Base-by-base conservation (phyloP, 2,797 vertebrate genomes). In the Loris lydekkerianus region DNA sequence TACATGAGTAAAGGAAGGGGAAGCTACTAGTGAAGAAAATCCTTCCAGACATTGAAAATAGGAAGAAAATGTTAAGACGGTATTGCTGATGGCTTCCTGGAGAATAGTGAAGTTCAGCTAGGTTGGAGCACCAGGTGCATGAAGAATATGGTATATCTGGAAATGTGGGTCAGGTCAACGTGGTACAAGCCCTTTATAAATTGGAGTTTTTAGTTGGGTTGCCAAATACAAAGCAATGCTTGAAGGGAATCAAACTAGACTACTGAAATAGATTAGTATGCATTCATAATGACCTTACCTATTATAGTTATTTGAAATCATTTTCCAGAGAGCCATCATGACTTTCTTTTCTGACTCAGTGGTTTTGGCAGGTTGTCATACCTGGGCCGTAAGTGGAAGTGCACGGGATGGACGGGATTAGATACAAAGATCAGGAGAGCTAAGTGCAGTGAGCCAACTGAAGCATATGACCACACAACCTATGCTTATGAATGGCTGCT, bases 1-100 rank as follows among this genome's bases (percentile, higher is more conserved):
- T 10, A 67, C 53, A 43, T 49, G 37, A 14, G 5, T 86, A 69
- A 94, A 94, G 73, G 18, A 85, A 92, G 53, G 60, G 83, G 65
- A 91, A 89, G 67, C 56, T 77, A 14, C 70, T 87, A n/a, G 13
- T 94, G 46, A 88, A 92, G 87, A 97, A 96, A 60, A 17, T 17
- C 10, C 58, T 76, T 78, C 31, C 29, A 34, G 23, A 83, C 49
- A 46, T 17, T 89, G 34, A 46, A 92, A 93, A 89, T 67, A 31
- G 73, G 65, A 95, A 88, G 89, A 86, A 92, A 89, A 53, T 53
- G 46, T 29, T 89, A 63, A 27, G 80, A 31, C 6, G 56, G 21
- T 82, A 40, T 76, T 92, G 58, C 63, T 53, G 34, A 15, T 34
- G 75, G 20, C 73, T 77, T 96, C 49, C 29, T 94, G 31, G 58